These are phyloP conservation scores for Drosophila paracracens DNA, from an alignment of 2,888 invertebrate genomes.

Conservation along the genomic window DNA sequence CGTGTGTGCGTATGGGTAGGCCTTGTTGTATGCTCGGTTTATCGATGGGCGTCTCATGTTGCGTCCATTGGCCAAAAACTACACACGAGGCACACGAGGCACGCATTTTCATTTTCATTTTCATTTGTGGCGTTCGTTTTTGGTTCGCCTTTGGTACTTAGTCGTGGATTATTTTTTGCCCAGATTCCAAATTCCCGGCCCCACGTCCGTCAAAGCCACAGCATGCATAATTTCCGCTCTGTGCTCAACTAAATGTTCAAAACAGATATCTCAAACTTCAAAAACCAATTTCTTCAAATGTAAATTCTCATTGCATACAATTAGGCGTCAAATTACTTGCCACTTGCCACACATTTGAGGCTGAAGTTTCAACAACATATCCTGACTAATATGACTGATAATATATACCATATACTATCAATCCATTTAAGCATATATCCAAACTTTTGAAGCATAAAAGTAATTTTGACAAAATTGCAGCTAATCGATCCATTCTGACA, in stretches of 20 bases:
- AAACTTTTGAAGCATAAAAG: neutral
- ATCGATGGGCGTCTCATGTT: conserved; percentile 55
- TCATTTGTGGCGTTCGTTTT: conserved; percentile 28
- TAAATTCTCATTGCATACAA: conserved; percentile 30
- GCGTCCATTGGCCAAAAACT: conserved; percentile 60
- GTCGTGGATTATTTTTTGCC: conserved; percentile 4
- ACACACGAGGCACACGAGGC: conserved; percentile 31
- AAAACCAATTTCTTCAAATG: neutral
- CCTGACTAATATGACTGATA: neutral
- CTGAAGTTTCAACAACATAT: neutral
- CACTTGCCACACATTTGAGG: neutral
- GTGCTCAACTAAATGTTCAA: conserved; percentile 12
- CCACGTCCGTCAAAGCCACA: neutral
- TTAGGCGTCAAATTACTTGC: conserved; percentile 12
- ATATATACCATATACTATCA: neutral
- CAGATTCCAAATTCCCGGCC: conserved; percentile 4
- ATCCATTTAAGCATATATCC: neutral
- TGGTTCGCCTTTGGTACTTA: conserved; percentile 29
- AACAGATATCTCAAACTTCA: conserved; percentile 37
- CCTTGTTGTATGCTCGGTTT: conserved; percentile 33
- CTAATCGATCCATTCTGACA: neutral
- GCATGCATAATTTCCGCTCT: conserved; percentile 22
- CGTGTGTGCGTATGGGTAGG: conserved; percentile 7
- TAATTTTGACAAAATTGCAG: neutral
- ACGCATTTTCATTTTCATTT: conserved; percentile 20